Conservation (phyloP, 2,113 vertebrate genomes). For the Gnathochromis pfefferi region DNA sequence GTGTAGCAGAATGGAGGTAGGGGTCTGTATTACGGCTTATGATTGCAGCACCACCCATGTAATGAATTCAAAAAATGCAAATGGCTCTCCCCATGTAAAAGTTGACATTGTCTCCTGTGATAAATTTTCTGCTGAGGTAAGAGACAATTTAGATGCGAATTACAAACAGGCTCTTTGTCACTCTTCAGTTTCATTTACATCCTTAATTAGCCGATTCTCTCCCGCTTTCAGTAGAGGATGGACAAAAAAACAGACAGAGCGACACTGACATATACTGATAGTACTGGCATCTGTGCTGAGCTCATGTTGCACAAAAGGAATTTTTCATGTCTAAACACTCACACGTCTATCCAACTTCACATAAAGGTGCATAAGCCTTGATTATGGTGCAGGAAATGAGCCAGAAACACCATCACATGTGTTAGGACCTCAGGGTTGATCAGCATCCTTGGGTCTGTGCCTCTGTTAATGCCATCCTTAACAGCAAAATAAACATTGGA, state of each 20-base stretch:
- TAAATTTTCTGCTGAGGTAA: conserved; percentile 94
- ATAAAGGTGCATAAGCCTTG: conserved; percentile 69
- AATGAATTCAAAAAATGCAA: conserved; percentile 76
- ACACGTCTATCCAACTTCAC: conserved; percentile 21
- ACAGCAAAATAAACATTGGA: conserved; percentile 67
- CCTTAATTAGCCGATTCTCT: conserved; percentile 87
- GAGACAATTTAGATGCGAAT: conserved; percentile 88
- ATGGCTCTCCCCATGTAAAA: conserved; percentile 72
- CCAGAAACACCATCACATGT: conserved; percentile 67
- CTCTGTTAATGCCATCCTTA: conserved; percentile 63
- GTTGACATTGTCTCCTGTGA: conserved; percentile 85
- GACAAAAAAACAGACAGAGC: conserved; percentile 42
- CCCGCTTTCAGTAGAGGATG: conserved; percentile 80
- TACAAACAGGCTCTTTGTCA: conserved; percentile 82
- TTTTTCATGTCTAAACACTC: background rate
- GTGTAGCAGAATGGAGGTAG: conserved; percentile 35
- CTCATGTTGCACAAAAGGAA: background rate
- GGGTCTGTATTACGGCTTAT: conserved; percentile 56
- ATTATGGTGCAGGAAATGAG: conserved; percentile 73
- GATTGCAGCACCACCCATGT: conserved; percentile 63
- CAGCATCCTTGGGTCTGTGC: conserved; percentile 73
- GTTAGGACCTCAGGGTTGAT: conserved; percentile 69
- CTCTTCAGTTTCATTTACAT: conserved; percentile 87
- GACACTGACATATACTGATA: conserved; percentile 15
- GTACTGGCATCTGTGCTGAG: background rate